phyloP scores from a whole-genome alignment of 2,888 invertebrate genomes.

The Drosophila quinaria region DNA sequence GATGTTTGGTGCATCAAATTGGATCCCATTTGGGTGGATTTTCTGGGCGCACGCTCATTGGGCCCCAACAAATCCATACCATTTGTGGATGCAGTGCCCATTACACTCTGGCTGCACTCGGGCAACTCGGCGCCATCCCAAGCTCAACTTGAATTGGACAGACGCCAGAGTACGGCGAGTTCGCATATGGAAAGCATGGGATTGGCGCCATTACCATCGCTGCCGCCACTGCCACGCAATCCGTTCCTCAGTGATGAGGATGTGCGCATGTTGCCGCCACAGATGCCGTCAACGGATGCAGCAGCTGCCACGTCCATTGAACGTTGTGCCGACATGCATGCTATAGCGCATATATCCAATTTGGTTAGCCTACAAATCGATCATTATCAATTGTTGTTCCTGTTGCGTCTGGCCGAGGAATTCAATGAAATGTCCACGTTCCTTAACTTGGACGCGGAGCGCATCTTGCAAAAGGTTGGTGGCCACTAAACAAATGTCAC shows the following conservation, averaged over 20 bases:
- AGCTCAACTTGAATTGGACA: constrained; percentile 59
- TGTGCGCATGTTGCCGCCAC: constrained; percentile 57
- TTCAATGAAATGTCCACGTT: constrained; percentile 92
- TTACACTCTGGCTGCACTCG: constrained; percentile 92
- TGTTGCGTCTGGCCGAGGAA: constrained; percentile 93
- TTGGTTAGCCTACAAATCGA: constrained; percentile 96
- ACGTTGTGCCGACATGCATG: constrained; percentile 89
- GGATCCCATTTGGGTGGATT: constrained; percentile 97
- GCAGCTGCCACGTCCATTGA: constrained; percentile 86
- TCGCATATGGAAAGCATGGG: constrained; percentile 72
- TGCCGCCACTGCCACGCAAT: constrained; percentile 76
- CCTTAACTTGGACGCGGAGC: constrained; percentile 91
- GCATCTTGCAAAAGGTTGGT: constrained; percentile 88
- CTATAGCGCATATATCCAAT: constrained; percentile 93
- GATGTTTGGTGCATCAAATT: constrained; percentile 95
- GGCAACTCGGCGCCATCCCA: constrained; percentile 77
- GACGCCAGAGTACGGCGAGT: constrained; percentile 52
- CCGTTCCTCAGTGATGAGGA: constrained; percentile 83
- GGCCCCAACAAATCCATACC: constrained; percentile 91
- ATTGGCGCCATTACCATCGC: constrained; percentile 59
- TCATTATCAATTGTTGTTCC: constrained; percentile 96
- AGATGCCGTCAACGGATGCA: constrained; percentile 26
- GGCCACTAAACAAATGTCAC: no score
- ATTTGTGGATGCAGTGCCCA: constrained; percentile 93
- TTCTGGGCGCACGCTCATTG: constrained; percentile 92